Evolutionary conservation across 2,797 vertebrate genomes (phyloP).

Genomic region (Silurus aristotelis): DNA sequence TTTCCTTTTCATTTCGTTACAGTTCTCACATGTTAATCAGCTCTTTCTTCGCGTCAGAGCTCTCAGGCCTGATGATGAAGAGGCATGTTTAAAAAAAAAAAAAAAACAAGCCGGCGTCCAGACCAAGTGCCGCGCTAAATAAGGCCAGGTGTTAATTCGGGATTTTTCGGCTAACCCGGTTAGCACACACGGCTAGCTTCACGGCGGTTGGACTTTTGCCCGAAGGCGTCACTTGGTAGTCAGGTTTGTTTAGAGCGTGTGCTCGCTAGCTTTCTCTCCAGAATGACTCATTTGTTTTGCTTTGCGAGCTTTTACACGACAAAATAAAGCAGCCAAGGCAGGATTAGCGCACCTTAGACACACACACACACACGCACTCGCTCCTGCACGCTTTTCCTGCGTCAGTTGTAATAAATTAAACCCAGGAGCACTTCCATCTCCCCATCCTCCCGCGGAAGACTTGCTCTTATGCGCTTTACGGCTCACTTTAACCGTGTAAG

Average conservation of each 20-base stretch:
- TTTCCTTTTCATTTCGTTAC: not conserved
- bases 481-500: no score
- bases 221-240: slow-evolving; percentile 26
- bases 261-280: not conserved
- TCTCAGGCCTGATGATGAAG: not conserved
- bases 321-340: no score
- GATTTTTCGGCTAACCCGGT: slow-evolving; percentile 25
- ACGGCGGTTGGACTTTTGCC: slow-evolving; percentile 10
- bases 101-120: no score
- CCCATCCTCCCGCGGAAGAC: no score
- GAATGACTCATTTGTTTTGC: not conserved
- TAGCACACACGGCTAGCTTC: slow-evolving; percentile 22
- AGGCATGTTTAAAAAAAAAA: not conserved
- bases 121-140: slow-evolving; percentile 39
- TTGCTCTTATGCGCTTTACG: no score
- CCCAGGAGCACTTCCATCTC: no score
- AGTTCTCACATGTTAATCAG: not conserved
- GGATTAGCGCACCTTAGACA: no score
- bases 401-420: no score
- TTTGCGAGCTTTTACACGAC: not conserved
- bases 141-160: slow-evolving; percentile 52
- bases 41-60: not conserved
- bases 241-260: not conserved
- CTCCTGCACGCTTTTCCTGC: no score
- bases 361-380: no score